phyloP scores from a whole-genome alignment of 2,113 vertebrate genomes.

The Ovis canadensis region DNA sequence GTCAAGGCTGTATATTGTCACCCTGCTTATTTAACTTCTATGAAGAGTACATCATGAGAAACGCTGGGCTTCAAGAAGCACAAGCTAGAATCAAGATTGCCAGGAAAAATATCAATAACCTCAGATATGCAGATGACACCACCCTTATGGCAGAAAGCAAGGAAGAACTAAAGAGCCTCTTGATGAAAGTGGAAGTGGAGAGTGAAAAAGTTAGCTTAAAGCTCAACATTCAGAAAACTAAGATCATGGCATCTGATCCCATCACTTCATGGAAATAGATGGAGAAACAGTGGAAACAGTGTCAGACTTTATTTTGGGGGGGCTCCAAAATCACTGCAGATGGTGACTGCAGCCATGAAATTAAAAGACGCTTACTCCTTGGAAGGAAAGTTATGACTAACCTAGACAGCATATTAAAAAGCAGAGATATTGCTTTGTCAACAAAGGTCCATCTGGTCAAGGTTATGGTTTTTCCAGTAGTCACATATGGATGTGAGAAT shows the following conservation, averaged over 20 bases:
- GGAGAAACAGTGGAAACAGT: background rate
- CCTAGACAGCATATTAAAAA: background rate
- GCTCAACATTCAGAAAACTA: background rate
- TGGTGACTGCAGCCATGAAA: background rate
- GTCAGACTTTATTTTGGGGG: fast-evolving
- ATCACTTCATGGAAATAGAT: background rate
- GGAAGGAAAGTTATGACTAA: background rate
- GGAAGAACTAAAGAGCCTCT: background rate
- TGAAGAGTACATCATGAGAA: background rate
- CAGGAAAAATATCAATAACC: background rate
- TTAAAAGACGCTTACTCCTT: background rate
- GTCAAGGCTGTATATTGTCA: background rate
- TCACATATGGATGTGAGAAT: background rate
- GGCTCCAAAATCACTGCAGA: background rate
- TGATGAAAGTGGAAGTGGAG: background rate
- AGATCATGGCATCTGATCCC: background rate
- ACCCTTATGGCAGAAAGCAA: background rate
- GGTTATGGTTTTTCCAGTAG: background rate
- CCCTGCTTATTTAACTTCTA: background rate
- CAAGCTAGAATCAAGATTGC: background rate
- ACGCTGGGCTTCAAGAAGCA: background rate
- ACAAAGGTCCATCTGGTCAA: background rate
- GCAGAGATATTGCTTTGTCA: background rate
- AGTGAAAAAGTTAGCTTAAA: background rate
- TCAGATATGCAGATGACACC: background rate